Evolutionary conservation across 1,140 invertebrate species (phyloP), one percentile per base, ranked within the genome.

Genomic region (Cylas formicarius): DNA sequence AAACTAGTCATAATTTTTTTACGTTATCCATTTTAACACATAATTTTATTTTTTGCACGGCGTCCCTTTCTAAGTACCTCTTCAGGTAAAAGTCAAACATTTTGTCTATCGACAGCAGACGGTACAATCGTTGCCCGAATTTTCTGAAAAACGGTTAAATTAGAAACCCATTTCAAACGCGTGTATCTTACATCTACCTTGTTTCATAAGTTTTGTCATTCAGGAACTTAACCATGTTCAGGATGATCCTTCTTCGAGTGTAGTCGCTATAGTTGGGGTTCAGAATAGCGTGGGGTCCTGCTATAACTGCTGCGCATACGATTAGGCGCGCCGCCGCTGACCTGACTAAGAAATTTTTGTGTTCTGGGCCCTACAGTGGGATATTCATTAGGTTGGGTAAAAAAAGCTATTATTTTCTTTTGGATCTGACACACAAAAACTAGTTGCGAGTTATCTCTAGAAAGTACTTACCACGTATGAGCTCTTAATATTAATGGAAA

Each of bases 281-380:
- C 23, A 66, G 44, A 22, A 66, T 42, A 7, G 40, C 31, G 9
- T 40, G 43, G 2, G 56, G 31, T 10, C 60, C 62, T 16, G 54
- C 56, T 22, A 64, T 59, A 9, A 61, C 57, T n/a, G 61, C 50
- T 1, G 53, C 55, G 33, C 62, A 65, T 21, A 65, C 53, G 11
- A 66, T 17, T 19, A 66, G 33, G 32, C 63, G 27, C 1, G 55
- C 57, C 0, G 58, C 48, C 7, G 63, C 58, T 10, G 32, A 50
- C 16, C 63, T 44, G 4, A 65, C 61, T 10, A 66, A 42, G 10
- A 46, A 34, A 45, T 66, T 66, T 45, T 63, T 63, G 47, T 66
- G 63, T 17, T 45, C 44, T n/a, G 66, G 65, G 14, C 64, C 65
- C 49, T 46, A 18, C 14, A 44, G 24, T n/a, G 11, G 7, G 4